phyloP scores from a whole-genome alignment of 2,888 invertebrate genomes.

The Drosophila pseudotalamancana region DNA sequence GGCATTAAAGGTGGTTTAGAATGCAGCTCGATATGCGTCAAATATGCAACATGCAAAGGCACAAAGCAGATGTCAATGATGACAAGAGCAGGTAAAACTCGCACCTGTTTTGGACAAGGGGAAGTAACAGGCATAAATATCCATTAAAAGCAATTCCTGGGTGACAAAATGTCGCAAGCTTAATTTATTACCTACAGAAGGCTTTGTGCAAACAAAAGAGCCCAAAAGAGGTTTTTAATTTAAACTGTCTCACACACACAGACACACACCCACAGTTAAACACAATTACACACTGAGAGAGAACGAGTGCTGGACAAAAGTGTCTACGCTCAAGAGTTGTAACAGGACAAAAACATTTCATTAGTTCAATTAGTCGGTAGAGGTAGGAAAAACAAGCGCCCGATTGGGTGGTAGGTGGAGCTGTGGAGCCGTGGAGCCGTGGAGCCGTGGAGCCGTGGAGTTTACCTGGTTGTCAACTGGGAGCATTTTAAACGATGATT shows the following conservation, averaged over 20 bases:
- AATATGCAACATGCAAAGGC: slow-evolving; percentile 26
- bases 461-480: slow-evolving; percentile 40
- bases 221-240: slow-evolving; percentile 67
- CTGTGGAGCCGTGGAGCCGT: too few relatives aligned
- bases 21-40: background rate
- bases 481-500: slow-evolving; percentile 72
- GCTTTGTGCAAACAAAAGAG: slow-evolving; percentile 59
- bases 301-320: slow-evolving; percentile 36
- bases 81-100: slow-evolving; percentile 17
- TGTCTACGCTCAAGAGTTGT: slow-evolving; percentile 10
- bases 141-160: slow-evolving; percentile 68
- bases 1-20: background rate
- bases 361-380: slow-evolving; percentile 73
- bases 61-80: slow-evolving; percentile 24
- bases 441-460: too few relatives aligned
- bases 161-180: slow-evolving; percentile 70
- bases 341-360: slow-evolving; percentile 62
- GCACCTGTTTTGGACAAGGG: slow-evolving; percentile 18
- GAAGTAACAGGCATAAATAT: slow-evolving; percentile 63
- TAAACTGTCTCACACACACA: slow-evolving; percentile 23
- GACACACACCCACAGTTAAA: too few relatives aligned
- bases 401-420: slow-evolving; percentile 20
- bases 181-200: slow-evolving; percentile 70
- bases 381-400: slow-evolving; percentile 35
- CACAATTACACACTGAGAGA: background rate